Percentiles rank a stretch among this genome's conserved stretches.
Evolutionary conservation across 2,797 vertebrate genomes (phyloP).

Genomic region (Schizopygopsis malacanthus): DNA sequence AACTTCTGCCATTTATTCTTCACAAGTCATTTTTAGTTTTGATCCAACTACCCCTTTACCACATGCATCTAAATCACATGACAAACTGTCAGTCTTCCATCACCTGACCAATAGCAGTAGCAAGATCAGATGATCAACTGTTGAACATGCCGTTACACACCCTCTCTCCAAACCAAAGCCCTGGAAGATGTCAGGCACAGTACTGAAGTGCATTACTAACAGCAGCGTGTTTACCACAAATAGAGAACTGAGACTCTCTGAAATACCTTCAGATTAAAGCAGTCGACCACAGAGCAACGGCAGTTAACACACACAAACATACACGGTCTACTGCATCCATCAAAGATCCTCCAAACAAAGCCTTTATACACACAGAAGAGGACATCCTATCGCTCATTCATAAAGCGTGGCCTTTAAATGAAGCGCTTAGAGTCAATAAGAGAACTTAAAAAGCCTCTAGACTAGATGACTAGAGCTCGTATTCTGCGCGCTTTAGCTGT

Average conservation of each 20-base stretch:
- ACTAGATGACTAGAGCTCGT: slow-evolving; percentile 17
- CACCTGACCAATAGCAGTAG: slow-evolving; percentile 58
- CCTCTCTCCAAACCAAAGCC: slow-evolving; percentile 42
- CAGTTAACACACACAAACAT: slow-evolving; percentile 43
- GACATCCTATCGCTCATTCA: slow-evolving; percentile 32
- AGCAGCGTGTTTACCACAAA: slow-evolving; percentile 71
- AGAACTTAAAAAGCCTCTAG: slow-evolving; percentile 44
- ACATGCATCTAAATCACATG: slow-evolving; percentile 67
- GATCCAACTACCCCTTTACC: not conserved
- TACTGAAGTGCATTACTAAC: slow-evolving; percentile 65
- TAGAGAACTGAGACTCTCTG: slow-evolving; percentile 54
- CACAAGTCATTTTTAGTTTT: not conserved
- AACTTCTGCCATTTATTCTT: not conserved
- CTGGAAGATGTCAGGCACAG: slow-evolving; percentile 11
- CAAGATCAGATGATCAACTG: slow-evolving; percentile 59
- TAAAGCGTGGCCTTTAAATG: slow-evolving; percentile 26
- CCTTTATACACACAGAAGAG: slow-evolving; percentile 48
- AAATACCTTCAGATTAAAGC: slow-evolving; percentile 74
- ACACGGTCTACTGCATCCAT: not conserved
- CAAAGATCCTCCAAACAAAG: slow-evolving; percentile 30
- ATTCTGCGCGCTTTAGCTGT: slow-evolving; percentile 3
- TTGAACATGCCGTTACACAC: slow-evolving; percentile 58
- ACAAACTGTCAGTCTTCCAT: slow-evolving; percentile 56
- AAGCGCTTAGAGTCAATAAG: slow-evolving; percentile 27
- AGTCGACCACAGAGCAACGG: slow-evolving; percentile 41